Evolutionary conservation across 2,113 vertebrate genomes (phyloP).

Genomic region (Tragelaphus strepsiceros): DNA sequence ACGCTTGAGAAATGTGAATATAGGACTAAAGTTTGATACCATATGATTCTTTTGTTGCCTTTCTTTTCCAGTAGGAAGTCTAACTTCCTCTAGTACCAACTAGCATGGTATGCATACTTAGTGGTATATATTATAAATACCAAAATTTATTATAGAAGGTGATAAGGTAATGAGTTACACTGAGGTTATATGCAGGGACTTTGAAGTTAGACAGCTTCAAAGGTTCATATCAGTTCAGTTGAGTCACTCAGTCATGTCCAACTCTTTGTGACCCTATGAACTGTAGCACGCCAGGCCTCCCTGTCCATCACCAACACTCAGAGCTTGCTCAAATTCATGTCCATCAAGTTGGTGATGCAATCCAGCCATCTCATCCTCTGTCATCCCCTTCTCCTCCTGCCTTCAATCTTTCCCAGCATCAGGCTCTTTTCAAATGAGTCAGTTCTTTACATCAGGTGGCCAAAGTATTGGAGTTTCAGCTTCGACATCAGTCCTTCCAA

Average conservation of each 20-base stretch:
- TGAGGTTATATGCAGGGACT: not conserved
- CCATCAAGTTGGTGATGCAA: not conserved
- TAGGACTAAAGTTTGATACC: not conserved
- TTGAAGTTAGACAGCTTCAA: not conserved
- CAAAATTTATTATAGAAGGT: not conserved
- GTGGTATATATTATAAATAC: too few species aligned
- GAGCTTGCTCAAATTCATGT: not conserved
- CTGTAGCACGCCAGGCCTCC: not conserved
- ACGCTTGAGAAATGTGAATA: not conserved
- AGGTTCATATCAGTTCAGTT: not conserved
- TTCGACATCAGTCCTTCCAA: not conserved
- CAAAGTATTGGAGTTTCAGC: not conserved
- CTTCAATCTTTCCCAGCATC: not conserved
- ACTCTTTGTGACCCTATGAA: not conserved
- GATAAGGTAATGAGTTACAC: not conserved
- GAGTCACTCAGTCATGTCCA: not conserved
- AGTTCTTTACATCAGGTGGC: not conserved
- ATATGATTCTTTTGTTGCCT: not conserved
- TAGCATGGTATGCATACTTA: not conserved
- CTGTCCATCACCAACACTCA: not conserved
- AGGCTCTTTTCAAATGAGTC: not conserved
- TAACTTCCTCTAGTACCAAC: not conserved
- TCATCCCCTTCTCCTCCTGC: not conserved
- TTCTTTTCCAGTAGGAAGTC: not conserved
- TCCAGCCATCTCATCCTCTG: not conserved